Evolutionary conservation across 1,140 invertebrate species (phyloP).

Genomic region (Dendrolimus punctatus): DNA sequence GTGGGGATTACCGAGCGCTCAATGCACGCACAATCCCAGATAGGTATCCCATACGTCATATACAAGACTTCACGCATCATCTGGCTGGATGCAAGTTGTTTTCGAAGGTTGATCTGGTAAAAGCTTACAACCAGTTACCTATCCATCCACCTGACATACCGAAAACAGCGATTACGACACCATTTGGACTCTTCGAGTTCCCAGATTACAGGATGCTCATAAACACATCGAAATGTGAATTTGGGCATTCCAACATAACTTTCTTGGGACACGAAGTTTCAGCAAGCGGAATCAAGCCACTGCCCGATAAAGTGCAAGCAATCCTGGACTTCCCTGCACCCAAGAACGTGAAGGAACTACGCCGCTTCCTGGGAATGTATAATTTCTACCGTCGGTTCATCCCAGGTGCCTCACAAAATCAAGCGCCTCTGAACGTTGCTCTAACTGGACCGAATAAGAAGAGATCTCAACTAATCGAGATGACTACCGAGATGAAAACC

Average conservation of each 20-base stretch:
- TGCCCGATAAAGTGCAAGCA: background rate
- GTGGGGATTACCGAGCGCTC: background rate
- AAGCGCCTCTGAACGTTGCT: background rate
- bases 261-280: constrained; percentile 3
- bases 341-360: constrained; percentile 1
- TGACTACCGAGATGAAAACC: constrained; percentile 1
- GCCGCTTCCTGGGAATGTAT: constrained; percentile 1
- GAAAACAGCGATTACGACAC: background rate
- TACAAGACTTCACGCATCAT: too few species aligned
- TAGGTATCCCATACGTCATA: too few species aligned
- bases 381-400: constrained; percentile 2
- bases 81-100: too few species aligned
- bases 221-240: background rate
- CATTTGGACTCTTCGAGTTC: background rate
- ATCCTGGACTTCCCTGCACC: constrained; percentile 1
- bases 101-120: background rate
- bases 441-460: constrained; percentile 1
- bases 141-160: background rate
- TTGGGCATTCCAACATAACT: background rate
- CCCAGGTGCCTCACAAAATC: background rate
- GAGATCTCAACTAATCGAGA: background rate
- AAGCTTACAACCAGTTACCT: background rate
- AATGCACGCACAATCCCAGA: too few species aligned
- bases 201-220: background rate
- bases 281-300: background rate